Conservation (phyloP, 2,888 invertebrate species). For the Altica lythri region DNA sequence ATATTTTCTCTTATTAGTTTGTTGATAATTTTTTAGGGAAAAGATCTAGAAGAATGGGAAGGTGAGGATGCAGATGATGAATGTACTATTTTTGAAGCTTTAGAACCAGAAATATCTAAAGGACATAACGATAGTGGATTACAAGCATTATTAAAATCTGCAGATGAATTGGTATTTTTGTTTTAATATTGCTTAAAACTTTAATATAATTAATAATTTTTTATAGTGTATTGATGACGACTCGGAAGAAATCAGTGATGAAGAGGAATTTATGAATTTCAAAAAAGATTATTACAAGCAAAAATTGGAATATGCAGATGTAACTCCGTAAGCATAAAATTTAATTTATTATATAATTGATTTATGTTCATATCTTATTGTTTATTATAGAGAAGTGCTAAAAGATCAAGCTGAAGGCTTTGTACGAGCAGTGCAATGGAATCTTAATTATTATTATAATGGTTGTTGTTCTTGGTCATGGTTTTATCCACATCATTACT, state of each 20-base stretch:
- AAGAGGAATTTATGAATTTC: constrained; percentile 71
- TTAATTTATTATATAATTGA: neutral
- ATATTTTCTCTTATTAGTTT: constrained; percentile 7
- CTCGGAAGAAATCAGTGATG: constrained; percentile 54
- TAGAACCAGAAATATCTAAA: constrained; percentile 50
- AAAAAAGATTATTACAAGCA: constrained; percentile 92
- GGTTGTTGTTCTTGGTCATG: constrained; percentile 98
- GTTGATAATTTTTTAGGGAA: constrained; percentile 26
- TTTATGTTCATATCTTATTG: constrained; percentile 2
- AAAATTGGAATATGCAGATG: constrained; percentile 80
- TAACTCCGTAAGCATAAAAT: constrained; percentile 69
- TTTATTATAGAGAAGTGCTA: constrained; percentile 69
- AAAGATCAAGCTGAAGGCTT: constrained; percentile 85
- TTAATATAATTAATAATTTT: constrained; percentile 10
- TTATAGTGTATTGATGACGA: constrained; percentile 37
- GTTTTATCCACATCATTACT: constrained; percentile 97
- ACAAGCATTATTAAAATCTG: constrained; percentile 66
- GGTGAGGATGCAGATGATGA: constrained; percentile 57
- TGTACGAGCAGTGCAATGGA: constrained; percentile 95
- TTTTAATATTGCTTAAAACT: neutral
- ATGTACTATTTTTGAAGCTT: constrained; percentile 55
- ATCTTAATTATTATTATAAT: constrained; percentile 93
- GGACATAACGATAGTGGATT: constrained; percentile 60
- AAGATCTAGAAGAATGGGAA: constrained; percentile 49
- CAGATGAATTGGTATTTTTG: constrained; percentile 56